Evolutionary conservation across 2,888 invertebrate species (phyloP).

Genomic region (Trichopria drosophilae): DNA sequence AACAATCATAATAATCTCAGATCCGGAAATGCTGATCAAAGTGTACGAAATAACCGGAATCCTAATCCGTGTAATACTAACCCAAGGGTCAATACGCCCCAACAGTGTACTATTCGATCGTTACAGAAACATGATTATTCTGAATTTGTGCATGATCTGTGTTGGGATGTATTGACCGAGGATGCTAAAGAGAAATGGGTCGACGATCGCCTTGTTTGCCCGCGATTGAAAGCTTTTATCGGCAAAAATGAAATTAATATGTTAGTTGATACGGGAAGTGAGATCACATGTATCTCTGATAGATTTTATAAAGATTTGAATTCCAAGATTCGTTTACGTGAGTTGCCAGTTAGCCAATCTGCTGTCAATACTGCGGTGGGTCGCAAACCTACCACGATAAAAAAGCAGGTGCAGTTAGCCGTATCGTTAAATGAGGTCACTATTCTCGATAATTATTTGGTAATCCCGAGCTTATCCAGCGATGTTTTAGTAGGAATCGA

Average conservation of each 20-base stretch:
- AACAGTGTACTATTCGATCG: no score
- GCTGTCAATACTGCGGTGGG: not conserved
- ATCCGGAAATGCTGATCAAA: not conserved
- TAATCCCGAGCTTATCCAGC: not conserved
- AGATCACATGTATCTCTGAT: conserved; percentile 1
- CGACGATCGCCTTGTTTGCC: no score
- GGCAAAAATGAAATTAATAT: no score
- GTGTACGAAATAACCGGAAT: not conserved
- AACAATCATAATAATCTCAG: not conserved
- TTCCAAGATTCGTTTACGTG: not conserved
- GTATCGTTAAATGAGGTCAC: not conserved
- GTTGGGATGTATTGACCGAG: no score
- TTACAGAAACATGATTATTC: conserved; percentile 2
- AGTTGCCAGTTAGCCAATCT: not conserved
- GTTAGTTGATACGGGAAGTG: no score
- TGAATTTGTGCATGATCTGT: no score
- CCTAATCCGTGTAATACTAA: no score
- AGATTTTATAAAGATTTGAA: not conserved
- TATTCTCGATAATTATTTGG: not conserved
- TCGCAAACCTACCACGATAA: not conserved
- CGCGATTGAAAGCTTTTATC: no score
- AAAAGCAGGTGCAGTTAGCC: not conserved
- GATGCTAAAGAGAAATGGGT: not conserved
- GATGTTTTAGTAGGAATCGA: not conserved
- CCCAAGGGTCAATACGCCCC: no score